Base-by-base conservation (phyloP, 2,113 vertebrate species). In the Rutilus rutilus region DNA sequence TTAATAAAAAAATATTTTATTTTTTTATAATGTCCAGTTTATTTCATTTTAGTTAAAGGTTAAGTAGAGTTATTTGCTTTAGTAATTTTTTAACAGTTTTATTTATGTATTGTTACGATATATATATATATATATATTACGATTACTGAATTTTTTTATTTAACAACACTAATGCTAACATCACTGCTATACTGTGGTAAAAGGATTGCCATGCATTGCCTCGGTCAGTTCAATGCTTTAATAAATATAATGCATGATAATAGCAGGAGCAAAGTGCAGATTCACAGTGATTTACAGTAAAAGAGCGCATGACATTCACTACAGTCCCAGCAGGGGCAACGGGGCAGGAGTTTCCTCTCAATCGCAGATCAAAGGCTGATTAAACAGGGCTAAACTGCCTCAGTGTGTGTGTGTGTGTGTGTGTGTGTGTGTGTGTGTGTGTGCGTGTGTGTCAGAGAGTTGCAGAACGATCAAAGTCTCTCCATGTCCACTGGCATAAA, bases 391-490 rank as follows among this genome's bases (percentile, higher is more conserved):
- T 67, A 47, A 69, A 52, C 12, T 74, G 65, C 54, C 33, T 71
- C 33, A 19, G 27, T 45, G 62, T 45, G 71, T 60, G 64, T 73
- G 64, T 60, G 84, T 71, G 84, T 27, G 19, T 62, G 52, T 57
- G 57, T 59, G 57, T 59, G 57, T 59, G 57, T 59, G 52, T 15
- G 65, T 27, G 19, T 62, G 50, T 57, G n/a, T n/a, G n/a, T n/a
- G n/a, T n/a, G n/a, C n/a, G n/a, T n/a, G n/a, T n/a, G 57, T 59
- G 54, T 23, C 21, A 47, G 60, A 67, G 69, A 27, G 75, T n/a
- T 86, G 17, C 33, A 73, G 78, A 67, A 74, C n/a, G 59, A 87
- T 85, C 86, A 87, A 42, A 83, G 75, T 69, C 45, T 21, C 15
- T 73, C 47, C 17, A 11, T 60, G 50, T 82, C 60, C 69, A 82